Conservation (phyloP, 1,140 invertebrate species). For the Brachionus sp. region DNA sequence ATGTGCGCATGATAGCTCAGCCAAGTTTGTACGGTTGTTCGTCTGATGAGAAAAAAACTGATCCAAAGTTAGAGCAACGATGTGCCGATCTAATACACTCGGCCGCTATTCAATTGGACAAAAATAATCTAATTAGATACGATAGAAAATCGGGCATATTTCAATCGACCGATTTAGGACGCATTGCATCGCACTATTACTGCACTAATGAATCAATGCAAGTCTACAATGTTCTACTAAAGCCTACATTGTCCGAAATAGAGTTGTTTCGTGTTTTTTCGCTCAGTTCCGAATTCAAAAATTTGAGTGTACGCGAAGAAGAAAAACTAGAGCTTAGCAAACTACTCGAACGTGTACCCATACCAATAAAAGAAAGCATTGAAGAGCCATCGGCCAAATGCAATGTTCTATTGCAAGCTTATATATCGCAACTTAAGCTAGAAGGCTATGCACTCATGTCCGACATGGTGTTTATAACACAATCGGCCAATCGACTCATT, state of each 20-base stretch:
- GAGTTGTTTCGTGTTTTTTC: slow-evolving; percentile 98
- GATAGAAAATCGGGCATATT: slow-evolving; percentile 91
- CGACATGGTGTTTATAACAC: slow-evolving; percentile 98
- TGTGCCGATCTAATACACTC: slow-evolving; percentile 94
- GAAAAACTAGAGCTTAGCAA: slow-evolving; percentile 96
- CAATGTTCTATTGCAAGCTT: slow-evolving; percentile 89
- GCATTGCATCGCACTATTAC: slow-evolving; percentile 97
- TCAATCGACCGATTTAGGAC: slow-evolving; percentile 83
- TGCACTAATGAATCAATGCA: slow-evolving; percentile 93
- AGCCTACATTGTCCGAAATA: slow-evolving; percentile 93
- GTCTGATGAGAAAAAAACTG: slow-evolving; percentile 68
- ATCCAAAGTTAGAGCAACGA: slow-evolving; percentile 78
- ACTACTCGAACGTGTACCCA: slow-evolving; percentile 92
- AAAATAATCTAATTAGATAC: slow-evolving; percentile 87
- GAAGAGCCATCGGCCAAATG: slow-evolving; percentile 98
- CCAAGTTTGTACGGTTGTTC: slow-evolving; percentile 84
- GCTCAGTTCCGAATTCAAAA: slow-evolving; percentile 67
- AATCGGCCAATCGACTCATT: slow-evolving; percentile 89
- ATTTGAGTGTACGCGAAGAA: slow-evolving; percentile 81
- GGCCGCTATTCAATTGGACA: slow-evolving; percentile 82
- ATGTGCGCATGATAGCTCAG: slow-evolving; percentile 68
- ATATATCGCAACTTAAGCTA: slow-evolving; percentile 95
- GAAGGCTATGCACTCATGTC: slow-evolving; percentile 97
- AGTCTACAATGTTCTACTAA: slow-evolving; percentile 91
- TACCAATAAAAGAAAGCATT: slow-evolving; percentile 97